Base-by-base conservation (phyloP, 2,113 vertebrate species). In the Scomber japonicus region DNA sequence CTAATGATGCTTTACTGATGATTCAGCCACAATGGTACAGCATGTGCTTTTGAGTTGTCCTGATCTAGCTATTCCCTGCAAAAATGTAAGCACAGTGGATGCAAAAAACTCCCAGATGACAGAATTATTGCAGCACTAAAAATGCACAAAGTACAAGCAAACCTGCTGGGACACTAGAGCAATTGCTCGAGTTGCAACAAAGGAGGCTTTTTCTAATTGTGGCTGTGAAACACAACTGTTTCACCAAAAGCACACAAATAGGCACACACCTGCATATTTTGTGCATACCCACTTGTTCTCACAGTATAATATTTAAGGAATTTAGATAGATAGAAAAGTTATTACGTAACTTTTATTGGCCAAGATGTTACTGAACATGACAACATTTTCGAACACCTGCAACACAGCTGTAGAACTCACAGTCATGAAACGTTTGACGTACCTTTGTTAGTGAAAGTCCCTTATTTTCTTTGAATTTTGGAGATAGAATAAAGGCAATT, bases 41-140 rank as follows among this genome's bases (percentile, higher is more conserved):
- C 10, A 15, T 70, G 49, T 69, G 19, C 40, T 21, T 57, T 49
- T 71, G n/a, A 44, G 51, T 79, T 55, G 27, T 11, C 16, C 21
- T 67, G 31, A 54, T 69, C 65, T 56, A 5, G 40, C 48, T 56
- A 46, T 21, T 19, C 15, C 15, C 15, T 3, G 8, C 45, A 30
- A 49, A 12, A 71, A 48, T 49, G 21, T 19, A 70, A 57, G 11
- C 27, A 35, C 12, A 30, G 8, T 59, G 14, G 21, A 48, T 66
- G 11, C 35, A 35, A 35, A 5, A 8, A 35, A 35, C 35, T 35
- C 35, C 35, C 35, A 35, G 35, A 35, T 35, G 35, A 35, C 9
- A 35, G 6, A 35, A 35, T 35, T 35, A 35, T 35, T 35, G 35
- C 35, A 35, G 9, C 35, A 35, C 35, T 35, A 21, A 35, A 35